Base-by-base conservation (phyloP, 2,113 vertebrate species). In the Datnioides undecimradiatus region DNA sequence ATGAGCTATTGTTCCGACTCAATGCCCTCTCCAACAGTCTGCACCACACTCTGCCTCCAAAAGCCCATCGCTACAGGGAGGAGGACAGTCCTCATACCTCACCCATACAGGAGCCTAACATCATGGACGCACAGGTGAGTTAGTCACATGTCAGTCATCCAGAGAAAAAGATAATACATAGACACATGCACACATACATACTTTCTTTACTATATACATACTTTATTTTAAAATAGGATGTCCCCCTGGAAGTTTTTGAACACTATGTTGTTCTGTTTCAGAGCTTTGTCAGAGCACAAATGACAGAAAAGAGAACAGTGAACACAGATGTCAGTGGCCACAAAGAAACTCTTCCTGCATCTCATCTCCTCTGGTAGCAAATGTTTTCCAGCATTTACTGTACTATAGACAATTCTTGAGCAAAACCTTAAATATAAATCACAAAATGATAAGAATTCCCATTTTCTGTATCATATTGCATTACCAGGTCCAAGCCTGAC, bases 1-100 rank as follows among this genome's bases (percentile, higher is more conserved):
- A 97, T 69, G 95, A 97, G 36, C 91, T 97, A 5, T 49, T 96
- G 79, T 82, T 93, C 79, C 94, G 89, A 83, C 90, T 96, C 2
- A 83, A 88, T 25, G 45, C 79, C 25, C 85, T 96, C 55, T 94
- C 91, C 0, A 41, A 93, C 60, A 89, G 82, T 59, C 85, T 92
- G n/a, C 88, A 91, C n/a, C 80, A 74, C 57, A 90, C 87, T 27
- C 73, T 82, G 16, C 90, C 86, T 1, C 69, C 75, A 7, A 86
- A 86, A 58, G 65, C 55, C 16, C 60, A 67, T 21, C 1, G 3
- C 3, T 74, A 52, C 29, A 40, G 12, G 11, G 77, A 87, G 13
- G 76, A 83, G 21, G 19, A 34, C 31, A 57, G 59, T 45, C 82
- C 79, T 31, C 57, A 8, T 49, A 10, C 51, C 38, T 80, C 73